Conservation (phyloP, 2,888 invertebrate species). For the Synergus umbraculus region DNA sequence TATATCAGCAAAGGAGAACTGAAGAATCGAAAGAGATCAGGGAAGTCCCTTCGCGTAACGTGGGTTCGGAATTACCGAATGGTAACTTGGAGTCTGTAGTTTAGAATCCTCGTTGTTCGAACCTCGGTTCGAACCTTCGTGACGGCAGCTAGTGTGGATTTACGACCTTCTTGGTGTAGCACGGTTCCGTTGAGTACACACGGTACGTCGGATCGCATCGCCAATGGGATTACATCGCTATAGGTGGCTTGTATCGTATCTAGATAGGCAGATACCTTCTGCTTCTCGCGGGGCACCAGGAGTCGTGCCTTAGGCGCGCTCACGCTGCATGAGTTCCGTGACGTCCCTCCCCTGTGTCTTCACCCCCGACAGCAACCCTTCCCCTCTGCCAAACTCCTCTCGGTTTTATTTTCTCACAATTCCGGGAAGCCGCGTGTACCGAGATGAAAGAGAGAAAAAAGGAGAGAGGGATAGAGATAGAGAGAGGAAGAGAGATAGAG, state of each 20-base stretch:
- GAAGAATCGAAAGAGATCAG: neutral
- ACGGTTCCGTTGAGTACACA: constrained; percentile 69
- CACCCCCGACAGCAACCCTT: constrained; percentile 48
- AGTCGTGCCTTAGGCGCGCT: constrained; percentile 71
- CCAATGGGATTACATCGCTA: constrained; percentile 74
- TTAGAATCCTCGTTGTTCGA: constrained; percentile 65
- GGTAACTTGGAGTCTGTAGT: constrained; percentile 61
- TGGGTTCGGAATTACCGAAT: constrained; percentile 58
- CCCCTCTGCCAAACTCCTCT: constrained; percentile 58
- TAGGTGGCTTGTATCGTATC: constrained; percentile 70
- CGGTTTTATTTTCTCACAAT: constrained; percentile 67
- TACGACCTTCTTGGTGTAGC: constrained; percentile 70
- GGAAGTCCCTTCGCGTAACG: neutral
- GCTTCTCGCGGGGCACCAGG: constrained; percentile 58
- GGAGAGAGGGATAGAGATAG: constrained; percentile 32
- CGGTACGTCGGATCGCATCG: constrained; percentile 73
- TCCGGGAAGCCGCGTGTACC: constrained; percentile 66
- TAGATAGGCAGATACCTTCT: constrained; percentile 68
- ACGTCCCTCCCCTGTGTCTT: constrained; percentile 60
- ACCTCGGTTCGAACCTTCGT: constrained; percentile 60
- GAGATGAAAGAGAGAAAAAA: constrained; percentile 51
- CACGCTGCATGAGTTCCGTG: constrained; percentile 75
- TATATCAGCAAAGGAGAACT: neutral
- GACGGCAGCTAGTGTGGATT: constrained; percentile 75
- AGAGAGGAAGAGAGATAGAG: constrained; percentile 42